Base-by-base conservation (phyloP, 2,888 invertebrate genomes). In the Adelognathus sp. region DNA sequence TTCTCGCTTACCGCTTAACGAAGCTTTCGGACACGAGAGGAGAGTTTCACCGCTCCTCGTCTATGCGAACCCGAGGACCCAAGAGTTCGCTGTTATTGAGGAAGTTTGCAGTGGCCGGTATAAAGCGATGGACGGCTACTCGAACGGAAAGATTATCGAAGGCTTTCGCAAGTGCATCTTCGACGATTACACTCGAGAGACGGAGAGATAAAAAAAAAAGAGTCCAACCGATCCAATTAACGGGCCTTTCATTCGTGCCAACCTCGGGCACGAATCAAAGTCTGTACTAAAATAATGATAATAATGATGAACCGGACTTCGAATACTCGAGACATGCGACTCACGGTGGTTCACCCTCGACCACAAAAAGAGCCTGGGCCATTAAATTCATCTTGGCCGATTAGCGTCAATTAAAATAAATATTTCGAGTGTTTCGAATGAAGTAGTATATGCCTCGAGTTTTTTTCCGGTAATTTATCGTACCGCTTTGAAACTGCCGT, bases 371-470 rank as follows among this genome's bases (percentile, higher is more conserved):
- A 14, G n/a, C n/a, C n/a, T 14, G 14, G 18, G 46, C 54, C 50
- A 73, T 76, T 76, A 67, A 75, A 76, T 50, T 18, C 52, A 67
- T 18, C 76, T 63, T 46, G 81, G 80, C 74, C 77, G 80, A 84
- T 85, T 83, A 81, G 75, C 82, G 76, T 80, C 85, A 82, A 85
- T 87, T 84, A 81, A 81, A 83, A 83, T 80, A 80, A 84, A 87
- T 84, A 84, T 84, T 82, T 83, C 76, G 81, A 67, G 75, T 69
- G 66, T 74, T 72, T 77, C 58, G 60, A 18, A 46, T 16, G 18
- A 36, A 70, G 31, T 6, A 50, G n/a, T 21, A 36, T 21, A 52
- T 21, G 16, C 41, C 24, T 24, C 31, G 14, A 31, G 36, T 54
- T 52, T n/a, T n/a, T n/a, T 63, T 41, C 16, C 46, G 21, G 54